Evolutionary conservation across 2,113 vertebrate genomes (phyloP).

Genomic region (Manacus vitellinus): DNA sequence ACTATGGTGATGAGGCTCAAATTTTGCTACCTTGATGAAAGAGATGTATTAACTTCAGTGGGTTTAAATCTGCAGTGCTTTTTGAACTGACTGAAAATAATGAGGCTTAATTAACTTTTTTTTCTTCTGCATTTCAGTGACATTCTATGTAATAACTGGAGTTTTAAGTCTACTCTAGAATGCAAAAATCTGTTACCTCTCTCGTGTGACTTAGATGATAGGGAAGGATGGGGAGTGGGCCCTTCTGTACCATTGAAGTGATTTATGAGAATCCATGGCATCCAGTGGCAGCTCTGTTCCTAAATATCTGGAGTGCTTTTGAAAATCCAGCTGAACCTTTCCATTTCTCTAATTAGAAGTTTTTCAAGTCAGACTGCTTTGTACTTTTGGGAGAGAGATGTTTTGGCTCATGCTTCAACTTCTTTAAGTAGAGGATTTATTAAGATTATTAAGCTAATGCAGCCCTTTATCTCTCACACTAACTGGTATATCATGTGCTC

Average conservation of each 20-base stretch:
- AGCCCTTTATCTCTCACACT: background rate
- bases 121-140: background rate
- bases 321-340: background rate
- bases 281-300: background rate
- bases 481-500: background rate
- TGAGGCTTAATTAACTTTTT: background rate
- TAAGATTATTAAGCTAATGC: background rate
- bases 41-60: background rate
- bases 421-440: background rate
- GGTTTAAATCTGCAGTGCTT: background rate
- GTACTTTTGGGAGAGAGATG: background rate
- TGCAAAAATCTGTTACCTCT: background rate
- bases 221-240: background rate
- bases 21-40: background rate
- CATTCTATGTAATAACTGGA: background rate
- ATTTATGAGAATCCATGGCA: background rate
- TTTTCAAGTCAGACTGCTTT: background rate
- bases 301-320: constrained; percentile 19
- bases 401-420: background rate
- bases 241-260: background rate
- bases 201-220: background rate
- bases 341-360: background rate
- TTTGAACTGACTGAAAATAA: background rate
- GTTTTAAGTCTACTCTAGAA: background rate
- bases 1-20: background rate